A percentile compares a stretch with the other conserved stretches of the same genome.
These are phyloP conservation scores for Protonibea diacanthus DNA, from an alignment of 2,797 vertebrate species.

Conservation along the genomic window DNA sequence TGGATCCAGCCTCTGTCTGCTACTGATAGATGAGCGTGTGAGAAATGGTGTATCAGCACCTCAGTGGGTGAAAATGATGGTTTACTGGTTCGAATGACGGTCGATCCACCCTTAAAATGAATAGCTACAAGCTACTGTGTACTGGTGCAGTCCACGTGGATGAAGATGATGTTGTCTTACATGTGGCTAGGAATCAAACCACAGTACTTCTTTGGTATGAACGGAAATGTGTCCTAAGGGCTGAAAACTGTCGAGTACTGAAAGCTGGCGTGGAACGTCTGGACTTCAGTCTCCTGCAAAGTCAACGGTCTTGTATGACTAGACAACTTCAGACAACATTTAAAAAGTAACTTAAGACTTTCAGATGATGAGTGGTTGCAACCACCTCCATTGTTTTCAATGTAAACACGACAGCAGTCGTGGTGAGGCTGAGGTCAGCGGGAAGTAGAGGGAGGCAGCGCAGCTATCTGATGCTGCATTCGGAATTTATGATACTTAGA, in stretches of 20 bases:
- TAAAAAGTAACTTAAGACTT: neutral
- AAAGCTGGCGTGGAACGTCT: neutral
- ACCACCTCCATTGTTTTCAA: too few species aligned
- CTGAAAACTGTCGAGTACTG: neutral
- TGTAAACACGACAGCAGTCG: neutral
- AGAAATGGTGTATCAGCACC: conserved; percentile 49
- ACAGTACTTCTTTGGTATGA: neutral
- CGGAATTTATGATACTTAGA: neutral
- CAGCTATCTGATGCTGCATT: too few species aligned
- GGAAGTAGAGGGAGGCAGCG: neutral
- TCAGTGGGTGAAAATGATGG: conserved; percentile 39
- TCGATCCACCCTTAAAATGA: conserved; percentile 17
- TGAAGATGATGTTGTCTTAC: neutral
- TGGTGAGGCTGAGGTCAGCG: neutral
- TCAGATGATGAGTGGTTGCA: too few species aligned
- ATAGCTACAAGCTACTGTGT: conserved; percentile 25
- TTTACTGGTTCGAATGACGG: conserved; percentile 30
- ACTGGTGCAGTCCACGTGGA: conserved; percentile 7
- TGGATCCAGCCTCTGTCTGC: conserved; percentile 48
- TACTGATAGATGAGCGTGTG: conserved; percentile 61
- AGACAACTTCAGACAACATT: neutral
- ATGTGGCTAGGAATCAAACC: neutral
- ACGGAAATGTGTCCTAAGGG: neutral
- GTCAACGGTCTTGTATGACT: neutral
- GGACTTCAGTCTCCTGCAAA: neutral